Evolutionary conservation across 2,113 vertebrate species (phyloP), one percentile per base, ranked within the genome.

Genomic region (Prietella phreatophila): DNA sequence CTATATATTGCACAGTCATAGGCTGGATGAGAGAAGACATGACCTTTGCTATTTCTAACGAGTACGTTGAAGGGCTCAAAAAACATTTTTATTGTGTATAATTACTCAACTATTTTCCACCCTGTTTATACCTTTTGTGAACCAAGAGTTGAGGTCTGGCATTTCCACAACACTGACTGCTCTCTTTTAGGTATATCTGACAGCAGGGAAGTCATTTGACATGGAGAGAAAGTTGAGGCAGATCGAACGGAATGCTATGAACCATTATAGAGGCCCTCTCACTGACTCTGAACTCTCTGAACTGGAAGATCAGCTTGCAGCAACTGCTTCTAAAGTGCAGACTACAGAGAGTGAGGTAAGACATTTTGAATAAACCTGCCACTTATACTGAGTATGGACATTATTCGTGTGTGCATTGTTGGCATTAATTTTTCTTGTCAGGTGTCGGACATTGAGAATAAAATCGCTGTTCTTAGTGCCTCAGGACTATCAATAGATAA

Each of bases 401-500:
- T 19, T 33, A 20, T 56, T 19, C 4, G 1, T 6, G 22, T 79
- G 14, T 60, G 4, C 20, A 36, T 3, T 60, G 20, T 39, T 82
- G 53, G 17, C 13, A 25, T 27, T 30, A 55, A 19, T 42, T 79
- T 56, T 69, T 61, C 75, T 83, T 58, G 56, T 76, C 92, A 99
- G 98, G 95, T 99, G 0, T 99, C 97, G 0, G 96, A 98, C 50
- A 98, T 99, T 0, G 96, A 99, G 91, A 95, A 93, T 90, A 96
- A 97, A 83, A 97, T 99, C 0, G 96, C 97, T 0, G 96, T 96
- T 60, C 93, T 99, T 71, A 96, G 92, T 0, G 94, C 96, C 0
- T 95, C 93, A 0, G 97, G 96, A 27, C 93, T 96, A 87, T 94
- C 94, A 0, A 91, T 96, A 93, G 88, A 30, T 92, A 94, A 61